Percentiles rank a stretch among this genome's conserved stretches.
These are phyloP conservation scores for Fundulus diaphanus DNA, from an alignment of 2,797 vertebrate genomes.

Conservation along the genomic window DNA sequence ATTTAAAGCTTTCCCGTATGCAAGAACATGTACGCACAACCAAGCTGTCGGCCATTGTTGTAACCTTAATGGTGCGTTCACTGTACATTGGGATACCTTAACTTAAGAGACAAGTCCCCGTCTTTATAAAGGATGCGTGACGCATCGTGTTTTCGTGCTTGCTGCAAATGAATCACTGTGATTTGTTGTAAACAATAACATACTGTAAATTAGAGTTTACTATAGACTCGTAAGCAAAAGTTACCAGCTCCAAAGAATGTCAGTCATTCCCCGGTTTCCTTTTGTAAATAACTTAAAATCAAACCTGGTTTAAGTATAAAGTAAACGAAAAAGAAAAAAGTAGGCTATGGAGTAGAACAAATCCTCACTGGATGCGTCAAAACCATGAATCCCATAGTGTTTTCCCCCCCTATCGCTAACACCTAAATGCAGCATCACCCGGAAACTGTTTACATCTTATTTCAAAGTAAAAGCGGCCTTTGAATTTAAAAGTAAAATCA, in stretches of 20 bases:
- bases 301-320: neutral
- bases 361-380: neutral
- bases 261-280: neutral
- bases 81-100: neutral
- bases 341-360: too few relatives aligned
- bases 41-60: constrained; percentile 21
- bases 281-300: neutral
- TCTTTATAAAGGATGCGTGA: neutral
- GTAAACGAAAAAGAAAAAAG: too few relatives aligned
- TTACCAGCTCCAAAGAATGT: neutral
- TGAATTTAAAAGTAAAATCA: neutral
- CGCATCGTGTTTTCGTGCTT: too few relatives aligned
- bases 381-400: neutral
- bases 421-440: constrained; percentile 34
- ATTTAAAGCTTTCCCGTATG: neutral
- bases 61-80: constrained; percentile 33
- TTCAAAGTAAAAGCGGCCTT: constrained; percentile 38
- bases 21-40: neutral
- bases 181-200: neutral
- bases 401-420: fast-evolving
- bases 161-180: neutral
- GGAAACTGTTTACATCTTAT: constrained; percentile 51
- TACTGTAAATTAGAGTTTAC: too few relatives aligned
- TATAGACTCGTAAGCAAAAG: neutral
- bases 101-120: too few relatives aligned